phyloP scores from a whole-genome alignment of 2,888 invertebrate species.

The Nematopogon swammerdamellus region DNA sequence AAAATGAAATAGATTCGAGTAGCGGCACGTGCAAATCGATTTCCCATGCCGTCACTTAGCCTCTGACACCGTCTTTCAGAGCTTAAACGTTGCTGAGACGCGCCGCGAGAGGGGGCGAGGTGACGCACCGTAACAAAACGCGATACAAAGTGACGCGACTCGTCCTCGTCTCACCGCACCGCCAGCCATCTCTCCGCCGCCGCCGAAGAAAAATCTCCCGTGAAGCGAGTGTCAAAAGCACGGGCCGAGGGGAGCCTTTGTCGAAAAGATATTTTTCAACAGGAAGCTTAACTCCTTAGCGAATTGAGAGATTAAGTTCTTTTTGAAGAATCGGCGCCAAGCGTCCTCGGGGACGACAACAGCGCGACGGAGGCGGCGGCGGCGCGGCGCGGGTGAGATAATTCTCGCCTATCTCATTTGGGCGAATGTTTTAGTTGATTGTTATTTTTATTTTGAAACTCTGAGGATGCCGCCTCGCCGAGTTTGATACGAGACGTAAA shows the following conservation, averaged over 20 bases:
- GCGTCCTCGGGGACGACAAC: slow-evolving; percentile 54
- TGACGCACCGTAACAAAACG: background rate
- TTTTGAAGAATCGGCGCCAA: slow-evolving; percentile 59
- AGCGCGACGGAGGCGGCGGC: too few relatives aligned
- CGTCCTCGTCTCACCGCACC: too few relatives aligned
- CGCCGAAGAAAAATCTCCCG: slow-evolving; percentile 40
- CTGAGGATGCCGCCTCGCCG: too few relatives aligned
- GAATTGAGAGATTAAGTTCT: slow-evolving; percentile 58
- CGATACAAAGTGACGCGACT: background rate
- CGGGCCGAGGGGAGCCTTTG: slow-evolving; percentile 45
- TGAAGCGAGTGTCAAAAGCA: slow-evolving; percentile 53
- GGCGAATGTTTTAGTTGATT: slow-evolving; percentile 53
- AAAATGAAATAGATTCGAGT: too few relatives aligned
- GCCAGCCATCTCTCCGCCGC: too few relatives aligned
- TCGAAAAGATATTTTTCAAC: slow-evolving; percentile 49
- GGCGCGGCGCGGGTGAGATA: slow-evolving; percentile 50
- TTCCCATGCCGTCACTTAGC: slow-evolving; percentile 2
- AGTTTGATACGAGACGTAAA: too few relatives aligned
- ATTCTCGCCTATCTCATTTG: slow-evolving; percentile 55
- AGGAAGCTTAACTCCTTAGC: slow-evolving; percentile 57
- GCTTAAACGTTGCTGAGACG: background rate
- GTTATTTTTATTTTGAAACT: slow-evolving; percentile 43
- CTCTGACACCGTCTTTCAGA: background rate
- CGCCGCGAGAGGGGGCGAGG: background rate
- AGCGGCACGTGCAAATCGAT: background rate